Evolutionary conservation across 2,888 invertebrate species (phyloP), one percentile per base, ranked within the genome.

Genomic region (Ichneumoninae sp.): DNA sequence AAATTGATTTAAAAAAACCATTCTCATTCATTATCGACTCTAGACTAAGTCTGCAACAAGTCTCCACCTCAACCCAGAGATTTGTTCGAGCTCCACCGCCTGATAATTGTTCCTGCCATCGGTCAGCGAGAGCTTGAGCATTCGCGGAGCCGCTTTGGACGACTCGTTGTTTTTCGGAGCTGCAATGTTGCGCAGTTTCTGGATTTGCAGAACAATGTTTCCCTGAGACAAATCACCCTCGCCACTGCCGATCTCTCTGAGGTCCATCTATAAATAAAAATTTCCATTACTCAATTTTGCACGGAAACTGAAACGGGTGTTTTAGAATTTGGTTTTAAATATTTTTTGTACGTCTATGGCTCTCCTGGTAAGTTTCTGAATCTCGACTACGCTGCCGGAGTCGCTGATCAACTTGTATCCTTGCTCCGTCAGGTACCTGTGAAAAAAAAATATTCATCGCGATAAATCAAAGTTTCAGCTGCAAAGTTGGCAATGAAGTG

Each of bases 91-190:
- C 94, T 98, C 98, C 82, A 98, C 94, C 10, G 96, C 98, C 90
- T 96, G 96, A 90, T 96, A 96, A 87, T 95, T 96, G 57, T 95
- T 95, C 91, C 97, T 96, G 1, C 98, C 98, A 94, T 98, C 98
- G 19, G 97, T 97, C 84, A 98, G 93, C 0, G 96, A 96, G 36
- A 98, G 92, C 91, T 97, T 98, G 78, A 98, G 94, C 95, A 98
- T 96, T 26, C 97, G 95, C 7, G 98, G 98, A 13, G 97, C 97
- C 83, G 95, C 95, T 86, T 95, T 95, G 6, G 97, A 97, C 86
- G 98, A 97, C 93, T 98, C 98, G 93, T 98, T 97, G 16, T 96
- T 96, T 94, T 98, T 98, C 4, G 98, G 98, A 44, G 98, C 98
- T 13, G 98, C 96, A 66, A 98, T 96, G 94, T 98, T 98, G 16